Percentiles rank a stretch among this genome's conserved stretches.
Evolutionary conservation across 2,113 vertebrate species (phyloP).

Genomic region (Lepus timidus): DNA sequence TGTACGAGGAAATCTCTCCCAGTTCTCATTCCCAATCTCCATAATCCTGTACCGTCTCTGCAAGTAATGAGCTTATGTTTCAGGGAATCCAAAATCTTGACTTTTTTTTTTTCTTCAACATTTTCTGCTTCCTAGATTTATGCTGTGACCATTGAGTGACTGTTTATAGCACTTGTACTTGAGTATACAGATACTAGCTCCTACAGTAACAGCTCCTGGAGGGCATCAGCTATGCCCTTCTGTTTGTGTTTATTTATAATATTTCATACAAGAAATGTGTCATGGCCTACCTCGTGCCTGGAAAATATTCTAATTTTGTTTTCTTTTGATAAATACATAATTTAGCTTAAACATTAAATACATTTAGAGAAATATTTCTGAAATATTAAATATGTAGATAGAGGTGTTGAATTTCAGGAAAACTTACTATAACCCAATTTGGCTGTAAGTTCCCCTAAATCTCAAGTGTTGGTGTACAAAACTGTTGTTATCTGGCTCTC

Average conservation of each 20-base stretch:
- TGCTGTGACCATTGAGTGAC: background rate
- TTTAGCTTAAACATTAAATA: background rate
- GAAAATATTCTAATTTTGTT: background rate
- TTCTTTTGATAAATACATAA: background rate
- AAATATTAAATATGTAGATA: background rate
- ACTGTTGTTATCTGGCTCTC: background rate
- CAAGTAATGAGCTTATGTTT: background rate
- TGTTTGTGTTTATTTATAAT: background rate
- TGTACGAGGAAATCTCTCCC: background rate
- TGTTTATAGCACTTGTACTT: background rate
- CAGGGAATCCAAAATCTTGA: background rate
- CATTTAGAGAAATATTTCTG: background rate
- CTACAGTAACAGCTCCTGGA: background rate
- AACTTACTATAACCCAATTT: background rate
- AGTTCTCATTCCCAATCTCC: background rate
- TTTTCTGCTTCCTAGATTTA: background rate
- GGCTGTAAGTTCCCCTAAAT: fast-evolving
- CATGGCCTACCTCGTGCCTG: background rate
- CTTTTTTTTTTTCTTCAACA: background rate
- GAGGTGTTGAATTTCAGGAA: background rate
- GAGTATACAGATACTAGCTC: background rate
- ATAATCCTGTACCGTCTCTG: background rate
- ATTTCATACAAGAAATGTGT: background rate
- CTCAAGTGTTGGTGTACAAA: fast-evolving
- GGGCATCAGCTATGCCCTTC: background rate